These are phyloP conservation scores for Myxocyprinus asiaticus DNA, from an alignment of 2,113 vertebrate species.

Conservation along the genomic window DNA sequence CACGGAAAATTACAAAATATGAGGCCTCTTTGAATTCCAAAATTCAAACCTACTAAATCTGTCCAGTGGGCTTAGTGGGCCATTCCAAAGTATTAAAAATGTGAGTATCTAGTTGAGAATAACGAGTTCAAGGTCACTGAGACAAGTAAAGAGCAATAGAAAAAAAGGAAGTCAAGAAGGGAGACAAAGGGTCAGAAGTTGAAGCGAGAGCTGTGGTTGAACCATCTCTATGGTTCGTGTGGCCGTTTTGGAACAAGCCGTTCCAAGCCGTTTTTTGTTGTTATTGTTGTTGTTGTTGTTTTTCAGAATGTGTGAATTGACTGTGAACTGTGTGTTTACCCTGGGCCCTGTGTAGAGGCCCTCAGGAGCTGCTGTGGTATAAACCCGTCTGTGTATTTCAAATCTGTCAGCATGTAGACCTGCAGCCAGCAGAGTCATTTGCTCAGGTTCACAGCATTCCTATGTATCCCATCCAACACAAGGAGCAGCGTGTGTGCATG, in stretches of 20 bases:
- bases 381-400: conserved; percentile 44
- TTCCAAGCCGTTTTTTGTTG: too few relatives aligned
- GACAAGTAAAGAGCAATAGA: background rate
- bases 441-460: conserved; percentile 40
- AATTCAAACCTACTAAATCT: background rate
- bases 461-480: conserved; percentile 30
- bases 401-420: conserved; percentile 32
- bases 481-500: conserved; percentile 6
- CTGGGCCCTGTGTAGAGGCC: conserved; percentile 19
- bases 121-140: background rate
- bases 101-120: conserved; percentile 14
- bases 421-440: conserved; percentile 34
- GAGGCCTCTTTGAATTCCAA: conserved; percentile 7
- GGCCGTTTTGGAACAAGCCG: background rate
- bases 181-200: background rate
- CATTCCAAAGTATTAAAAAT: conserved; percentile 31
- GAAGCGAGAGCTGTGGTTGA: conserved; percentile 20
- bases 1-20: conserved; percentile 26
- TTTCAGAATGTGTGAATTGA: background rate
- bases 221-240: background rate
- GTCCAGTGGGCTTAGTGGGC: background rate
- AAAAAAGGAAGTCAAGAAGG: background rate
- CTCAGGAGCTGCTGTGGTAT: conserved; percentile 34
- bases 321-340: too few relatives aligned
- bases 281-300: too few relatives aligned